These are phyloP conservation scores for Oostethus manadensis DNA, from an alignment of 2,113 vertebrate species.

Conservation along the genomic window DNA sequence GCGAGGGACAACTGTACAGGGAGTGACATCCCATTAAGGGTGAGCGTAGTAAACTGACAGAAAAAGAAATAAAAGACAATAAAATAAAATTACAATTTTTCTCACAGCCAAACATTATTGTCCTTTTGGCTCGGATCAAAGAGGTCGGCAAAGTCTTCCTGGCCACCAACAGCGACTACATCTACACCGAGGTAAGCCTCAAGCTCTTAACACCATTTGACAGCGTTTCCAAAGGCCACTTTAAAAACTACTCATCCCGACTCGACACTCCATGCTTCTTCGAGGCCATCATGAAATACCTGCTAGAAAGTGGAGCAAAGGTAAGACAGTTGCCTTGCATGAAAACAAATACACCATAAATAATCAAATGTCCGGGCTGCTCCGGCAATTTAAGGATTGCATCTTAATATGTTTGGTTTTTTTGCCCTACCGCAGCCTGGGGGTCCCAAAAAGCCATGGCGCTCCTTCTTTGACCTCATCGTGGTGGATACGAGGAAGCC, in stretches of 20 bases:
- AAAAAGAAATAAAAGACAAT: too few relatives aligned
- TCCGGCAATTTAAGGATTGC: background rate
- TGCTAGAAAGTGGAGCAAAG: constrained; percentile 67
- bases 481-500: constrained; percentile 84
- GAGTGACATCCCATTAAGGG: too few relatives aligned
- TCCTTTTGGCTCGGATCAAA: constrained; percentile 76
- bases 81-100: background rate
- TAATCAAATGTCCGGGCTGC: background rate
- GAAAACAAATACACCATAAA: background rate
- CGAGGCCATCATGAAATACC: constrained; percentile 80
- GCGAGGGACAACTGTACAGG: too few relatives aligned
- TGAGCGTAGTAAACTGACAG: background rate
- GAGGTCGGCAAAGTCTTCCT: constrained; percentile 82
- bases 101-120: constrained; percentile 63
- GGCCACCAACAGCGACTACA: constrained; percentile 82
- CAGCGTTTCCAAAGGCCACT: too few relatives aligned
- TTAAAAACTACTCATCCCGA: background rate
- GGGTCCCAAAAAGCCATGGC: constrained; percentile 58
- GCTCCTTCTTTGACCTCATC: constrained; percentile 76
- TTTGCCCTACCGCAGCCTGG: constrained; percentile 41
- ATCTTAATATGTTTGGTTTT: background rate
- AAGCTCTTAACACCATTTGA: background rate
- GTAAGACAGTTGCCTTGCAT: constrained; percentile 50
- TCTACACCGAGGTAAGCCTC: constrained; percentile 73
- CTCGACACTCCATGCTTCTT: background rate